These are phyloP conservation scores for Ridgeia piscesae DNA, from an alignment of 1,140 invertebrate species.

Conservation along the genomic window DNA sequence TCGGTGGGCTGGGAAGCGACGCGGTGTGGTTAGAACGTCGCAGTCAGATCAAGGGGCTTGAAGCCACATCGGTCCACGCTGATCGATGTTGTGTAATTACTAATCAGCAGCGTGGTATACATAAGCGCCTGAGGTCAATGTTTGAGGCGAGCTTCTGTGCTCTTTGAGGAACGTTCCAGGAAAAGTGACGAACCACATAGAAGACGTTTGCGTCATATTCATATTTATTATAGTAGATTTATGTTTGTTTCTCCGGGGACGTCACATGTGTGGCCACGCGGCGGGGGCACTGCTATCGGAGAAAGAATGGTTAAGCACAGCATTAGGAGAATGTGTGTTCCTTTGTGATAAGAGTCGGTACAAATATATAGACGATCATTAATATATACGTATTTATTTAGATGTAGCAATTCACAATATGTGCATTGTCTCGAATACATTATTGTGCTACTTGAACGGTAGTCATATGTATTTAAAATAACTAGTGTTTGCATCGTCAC, in stretches of 20 bases:
- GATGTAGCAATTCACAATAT: too few relatives aligned
- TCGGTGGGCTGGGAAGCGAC: not conserved
- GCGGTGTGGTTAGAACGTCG: not conserved
- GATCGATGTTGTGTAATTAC: not conserved
- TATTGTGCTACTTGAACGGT: too few relatives aligned
- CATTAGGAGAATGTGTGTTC: too few relatives aligned
- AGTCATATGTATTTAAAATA: too few relatives aligned
- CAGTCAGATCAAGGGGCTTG: not conserved
- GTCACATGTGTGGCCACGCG: not conserved
- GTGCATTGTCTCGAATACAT: too few relatives aligned
- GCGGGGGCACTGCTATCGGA: too few relatives aligned
- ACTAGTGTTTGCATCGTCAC: not conserved
- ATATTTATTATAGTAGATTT: not conserved
- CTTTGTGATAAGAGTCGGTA: too few relatives aligned
- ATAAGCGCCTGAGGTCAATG: not conserved
- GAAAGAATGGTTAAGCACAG: too few relatives aligned
- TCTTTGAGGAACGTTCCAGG: not conserved
- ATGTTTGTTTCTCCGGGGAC: not conserved
- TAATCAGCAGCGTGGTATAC: not conserved
- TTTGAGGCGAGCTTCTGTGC: not conserved
- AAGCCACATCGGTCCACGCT: not conserved
- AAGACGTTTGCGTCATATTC: not conserved
- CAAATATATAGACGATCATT: too few relatives aligned
- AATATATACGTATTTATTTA: too few relatives aligned
- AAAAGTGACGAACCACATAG: not conserved